These are phyloP conservation scores for Batillaria attramentaria DNA, from an alignment of 1,140 invertebrate species.

Conservation along the genomic window DNA sequence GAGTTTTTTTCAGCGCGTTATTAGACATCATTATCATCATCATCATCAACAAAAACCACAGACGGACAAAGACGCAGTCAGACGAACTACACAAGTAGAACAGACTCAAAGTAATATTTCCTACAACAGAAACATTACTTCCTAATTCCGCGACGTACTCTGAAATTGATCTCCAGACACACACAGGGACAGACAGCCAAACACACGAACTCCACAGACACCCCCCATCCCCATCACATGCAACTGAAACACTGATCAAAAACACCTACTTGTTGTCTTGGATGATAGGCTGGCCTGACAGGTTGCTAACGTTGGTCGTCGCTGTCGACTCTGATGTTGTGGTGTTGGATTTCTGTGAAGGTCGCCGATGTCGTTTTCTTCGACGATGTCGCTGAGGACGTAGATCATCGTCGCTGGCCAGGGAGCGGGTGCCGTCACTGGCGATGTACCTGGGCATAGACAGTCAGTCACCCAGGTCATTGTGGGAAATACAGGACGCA, in stretches of 20 bases:
- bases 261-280: constrained; percentile 38
- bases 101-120: too few relatives aligned
- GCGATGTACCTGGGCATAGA: constrained; percentile 8
- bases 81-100: too few relatives aligned
- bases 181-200: constrained; percentile 15
- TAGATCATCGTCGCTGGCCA: constrained; percentile 37
- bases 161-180: too few relatives aligned
- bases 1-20: too few relatives aligned
- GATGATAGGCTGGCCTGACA: constrained; percentile 32
- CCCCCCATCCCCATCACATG: not conserved
- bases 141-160: too few relatives aligned
- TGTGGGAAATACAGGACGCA: too few relatives aligned
- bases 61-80: not conserved
- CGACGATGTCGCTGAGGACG: constrained; percentile 26
- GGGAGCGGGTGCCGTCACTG: constrained; percentile 21
- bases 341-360: constrained; percentile 42
- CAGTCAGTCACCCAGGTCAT: too few relatives aligned
- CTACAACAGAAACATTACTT: not conserved
- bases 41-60: not conserved
- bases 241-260: not conserved
- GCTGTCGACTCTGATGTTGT: constrained; percentile 45
- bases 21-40: not conserved
- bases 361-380: constrained; percentile 30
- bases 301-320: constrained; percentile 44
- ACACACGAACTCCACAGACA: not conserved